phyloP scores from a whole-genome alignment of 2,888 invertebrate genomes.

The Cepaea hortensis region DNA sequence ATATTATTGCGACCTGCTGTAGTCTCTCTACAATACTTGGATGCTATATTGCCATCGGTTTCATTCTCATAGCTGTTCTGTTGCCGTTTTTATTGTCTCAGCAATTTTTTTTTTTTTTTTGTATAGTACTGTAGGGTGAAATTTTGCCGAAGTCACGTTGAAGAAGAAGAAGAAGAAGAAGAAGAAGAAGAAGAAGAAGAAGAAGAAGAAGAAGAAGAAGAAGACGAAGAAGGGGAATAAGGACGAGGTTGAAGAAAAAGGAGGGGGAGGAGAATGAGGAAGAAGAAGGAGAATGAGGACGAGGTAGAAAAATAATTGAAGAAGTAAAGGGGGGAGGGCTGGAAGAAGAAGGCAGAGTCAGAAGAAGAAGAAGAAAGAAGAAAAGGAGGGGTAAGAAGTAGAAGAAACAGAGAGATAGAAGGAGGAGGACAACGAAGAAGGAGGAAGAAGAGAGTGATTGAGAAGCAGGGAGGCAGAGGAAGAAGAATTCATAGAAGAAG shows the following conservation, averaged over 20 bases:
- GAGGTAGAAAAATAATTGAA: neutral
- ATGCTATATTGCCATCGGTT: too few relatives aligned
- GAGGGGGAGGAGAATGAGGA: neutral
- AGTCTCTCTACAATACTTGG: too few relatives aligned
- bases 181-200: neutral
- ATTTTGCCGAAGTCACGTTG: neutral
- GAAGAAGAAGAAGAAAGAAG: neutral
- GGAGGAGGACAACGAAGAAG: neutral
- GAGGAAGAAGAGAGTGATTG: neutral
- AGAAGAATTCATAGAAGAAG: neutral
- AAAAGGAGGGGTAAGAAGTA: neutral
- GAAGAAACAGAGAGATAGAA: neutral
- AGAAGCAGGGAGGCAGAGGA: neutral
- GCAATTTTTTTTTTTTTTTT: too few relatives aligned
- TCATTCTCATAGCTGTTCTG: too few relatives aligned
- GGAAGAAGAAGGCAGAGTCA: too few relatives aligned
- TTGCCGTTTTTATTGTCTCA: too few relatives aligned
- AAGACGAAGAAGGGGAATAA: neutral
- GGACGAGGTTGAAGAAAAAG: neutral
- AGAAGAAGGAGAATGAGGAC: neutral
- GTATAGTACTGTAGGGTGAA: too few relatives aligned
- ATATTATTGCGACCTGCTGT: too few relatives aligned
- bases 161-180: neutral
- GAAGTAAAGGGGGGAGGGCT: too few relatives aligned
- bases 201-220: neutral